Evolutionary conservation across 2,113 vertebrate genomes (phyloP).

Genomic region (Todiramphus saurophagus): DNA sequence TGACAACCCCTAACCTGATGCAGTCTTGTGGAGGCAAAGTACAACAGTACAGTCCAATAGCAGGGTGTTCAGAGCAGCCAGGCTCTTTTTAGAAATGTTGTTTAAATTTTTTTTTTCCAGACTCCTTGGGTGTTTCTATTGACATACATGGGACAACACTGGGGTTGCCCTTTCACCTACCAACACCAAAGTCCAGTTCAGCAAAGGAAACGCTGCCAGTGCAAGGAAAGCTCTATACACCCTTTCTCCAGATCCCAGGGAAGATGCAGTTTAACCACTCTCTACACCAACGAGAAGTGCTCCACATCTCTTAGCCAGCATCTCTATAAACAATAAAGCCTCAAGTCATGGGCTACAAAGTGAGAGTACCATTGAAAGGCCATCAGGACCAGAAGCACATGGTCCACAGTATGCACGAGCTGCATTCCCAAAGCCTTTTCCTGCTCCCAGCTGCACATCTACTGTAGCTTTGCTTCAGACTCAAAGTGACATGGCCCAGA

Average conservation of each 20-base stretch:
- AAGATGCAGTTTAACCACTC: neutral
- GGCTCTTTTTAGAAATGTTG: neutral
- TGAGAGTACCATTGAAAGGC: neutral
- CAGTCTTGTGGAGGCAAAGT: neutral
- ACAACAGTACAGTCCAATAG: neutral
- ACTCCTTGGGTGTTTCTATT: neutral
- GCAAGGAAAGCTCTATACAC: neutral
- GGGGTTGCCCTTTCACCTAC: neutral
- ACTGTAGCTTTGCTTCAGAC: neutral
- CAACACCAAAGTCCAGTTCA: neutral
- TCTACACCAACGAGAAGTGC: neutral
- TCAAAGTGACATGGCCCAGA: neutral
- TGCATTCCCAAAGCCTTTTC: neutral
- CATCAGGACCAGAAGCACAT: neutral
- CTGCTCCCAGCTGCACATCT: neutral
- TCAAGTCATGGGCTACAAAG: neutral
- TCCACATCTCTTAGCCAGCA: neutral
- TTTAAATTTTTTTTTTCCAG: neutral
- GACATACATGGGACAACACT: neutral
- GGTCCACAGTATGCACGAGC: neutral
- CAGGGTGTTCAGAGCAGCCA: neutral
- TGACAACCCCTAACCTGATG: neutral
- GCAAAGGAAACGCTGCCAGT: accelerated
- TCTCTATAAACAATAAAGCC: neutral
- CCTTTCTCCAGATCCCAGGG: neutral